Evolutionary conservation across 2,113 vertebrate species (phyloP), one percentile per base, ranked within the genome.

Genomic region (Cynopterus brachyotis): DNA sequence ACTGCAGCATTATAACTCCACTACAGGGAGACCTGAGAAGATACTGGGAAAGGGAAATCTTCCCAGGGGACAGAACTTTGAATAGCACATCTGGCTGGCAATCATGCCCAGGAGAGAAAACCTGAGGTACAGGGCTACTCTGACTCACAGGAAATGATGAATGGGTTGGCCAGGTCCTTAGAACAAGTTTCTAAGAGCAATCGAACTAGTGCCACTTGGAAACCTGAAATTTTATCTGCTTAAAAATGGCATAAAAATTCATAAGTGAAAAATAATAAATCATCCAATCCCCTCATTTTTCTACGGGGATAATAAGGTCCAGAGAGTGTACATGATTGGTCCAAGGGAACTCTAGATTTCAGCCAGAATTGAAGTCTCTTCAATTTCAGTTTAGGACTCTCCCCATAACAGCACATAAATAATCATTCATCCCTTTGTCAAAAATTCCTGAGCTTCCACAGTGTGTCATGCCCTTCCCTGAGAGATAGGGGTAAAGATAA

Each of bases 221-320:
- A 84, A 84, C 28, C 57, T 75, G 69, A 92, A 78, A 92, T 81
- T 45, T 40, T 89, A 82, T 88, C 67, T 86, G 10, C 60, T 69
- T 92, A n/a, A 95, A 89, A 93, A 59, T 84, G 30, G 22, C 66
- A 93, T 66, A 40, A 89, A 76, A 95, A 81, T 55, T 92, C 59
- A 4, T 57, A 69, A 75, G 35, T 91, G 66, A 83, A 40, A 69
- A 87, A 30, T 73, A 88, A 73, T 24, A 73, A 66, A 64, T 81
- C 47, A 89, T 37, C 17, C 28, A 85, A 66, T 20, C 11, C 32
- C 24, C 11, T 86, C 60, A 79, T 89, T 83, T 96, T 81, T 45
- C 72, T 20, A 5, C 2, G 10, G 57, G 40, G 55, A 60, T 75
- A 88, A 94, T 84, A 72, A 70, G n/a, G 72, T 78, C 42, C 11